A percentile compares a stretch with the other conserved stretches of the same genome.
phyloP scores from a whole-genome alignment of 2,797 vertebrate species.

The Morelia viridis region DNA sequence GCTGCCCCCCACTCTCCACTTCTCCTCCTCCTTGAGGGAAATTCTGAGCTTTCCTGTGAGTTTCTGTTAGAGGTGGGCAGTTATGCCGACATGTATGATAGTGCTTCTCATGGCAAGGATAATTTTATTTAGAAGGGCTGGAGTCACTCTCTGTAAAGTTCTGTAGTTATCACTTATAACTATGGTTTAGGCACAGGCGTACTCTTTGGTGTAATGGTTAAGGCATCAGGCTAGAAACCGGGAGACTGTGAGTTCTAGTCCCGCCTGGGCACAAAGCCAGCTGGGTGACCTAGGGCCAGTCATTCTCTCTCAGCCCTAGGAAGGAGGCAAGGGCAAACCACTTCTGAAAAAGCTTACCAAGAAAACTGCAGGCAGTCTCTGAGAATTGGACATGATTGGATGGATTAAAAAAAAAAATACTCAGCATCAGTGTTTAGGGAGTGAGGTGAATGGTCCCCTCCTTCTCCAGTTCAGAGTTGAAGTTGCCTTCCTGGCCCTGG shows the following conservation, averaged over 20 bases:
- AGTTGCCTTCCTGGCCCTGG: background rate
- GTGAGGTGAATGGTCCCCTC: background rate
- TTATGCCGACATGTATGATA: too few species aligned
- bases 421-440: background rate
- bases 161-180: background rate
- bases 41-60: conserved; percentile 7
- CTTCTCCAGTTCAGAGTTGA: background rate
- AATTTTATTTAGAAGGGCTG: background rate
- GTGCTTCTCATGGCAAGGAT: too few species aligned
- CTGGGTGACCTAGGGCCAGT: too few species aligned
- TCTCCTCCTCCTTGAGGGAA: background rate
- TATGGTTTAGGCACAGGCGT: background rate
- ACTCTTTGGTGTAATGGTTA: background rate
- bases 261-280: too few species aligned
- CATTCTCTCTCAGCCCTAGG: too few species aligned
- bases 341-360: too few species aligned
- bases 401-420: too few species aligned
- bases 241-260: too few species aligned
- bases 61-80: conserved; percentile 10
- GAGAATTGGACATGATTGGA: too few species aligned
- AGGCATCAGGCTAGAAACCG: too few species aligned
- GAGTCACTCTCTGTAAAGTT: background rate
- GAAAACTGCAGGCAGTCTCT: too few species aligned
- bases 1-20: background rate
- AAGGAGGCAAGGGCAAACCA: too few species aligned